Base-by-base conservation (phyloP, 2,888 invertebrate genomes). In the Lithophane ornitopus region DNA sequence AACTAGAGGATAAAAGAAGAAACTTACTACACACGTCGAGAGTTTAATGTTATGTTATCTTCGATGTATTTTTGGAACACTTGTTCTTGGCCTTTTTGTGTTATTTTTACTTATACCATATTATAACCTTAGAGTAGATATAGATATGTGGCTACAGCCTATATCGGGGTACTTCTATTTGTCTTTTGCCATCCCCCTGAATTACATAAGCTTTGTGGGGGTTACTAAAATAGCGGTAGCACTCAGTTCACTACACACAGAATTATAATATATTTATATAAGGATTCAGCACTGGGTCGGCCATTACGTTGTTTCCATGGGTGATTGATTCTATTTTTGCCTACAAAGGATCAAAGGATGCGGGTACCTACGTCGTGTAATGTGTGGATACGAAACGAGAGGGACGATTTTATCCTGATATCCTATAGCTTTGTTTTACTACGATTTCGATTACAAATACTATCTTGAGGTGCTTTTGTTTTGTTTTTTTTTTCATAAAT, bases 321-420 rank as follows among this genome's bases (percentile, higher is more conserved):
- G 59, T 74, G 71, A 81, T 85, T 74, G 85, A 73, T 81, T 84
- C 83, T 84, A 85, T 85, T 84, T 81, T 81, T 78, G 70, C 62
- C 74, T 67, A 78, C 78, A 84, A 85, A 85, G 85, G 69, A 63
- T 56, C 70, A 67, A 67, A 71, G 71, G 73, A 85, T 76, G 41
- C 76, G 67, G 72, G 76, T 70, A 58, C 49, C 59, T 39, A 56
- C 44, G 63, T 49, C 49, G 9, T 49, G 49, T 84, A 68, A 84
- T 70, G 54, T 80, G 73, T 80, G 28, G 56, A 49, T 49, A 9
- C 14, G 39, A 34, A 73, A 52, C 54, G 16, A 77, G 41, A 46
- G 3, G 41, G 59, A 58, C 11, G 44, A 52, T 61, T 61, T 72
- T 39, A 61, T 39, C 26, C 16, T 34, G 34, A 34, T 34, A 34